Base-by-base conservation (phyloP, 2,113 vertebrate species). In the Petromus typicus region DNA sequence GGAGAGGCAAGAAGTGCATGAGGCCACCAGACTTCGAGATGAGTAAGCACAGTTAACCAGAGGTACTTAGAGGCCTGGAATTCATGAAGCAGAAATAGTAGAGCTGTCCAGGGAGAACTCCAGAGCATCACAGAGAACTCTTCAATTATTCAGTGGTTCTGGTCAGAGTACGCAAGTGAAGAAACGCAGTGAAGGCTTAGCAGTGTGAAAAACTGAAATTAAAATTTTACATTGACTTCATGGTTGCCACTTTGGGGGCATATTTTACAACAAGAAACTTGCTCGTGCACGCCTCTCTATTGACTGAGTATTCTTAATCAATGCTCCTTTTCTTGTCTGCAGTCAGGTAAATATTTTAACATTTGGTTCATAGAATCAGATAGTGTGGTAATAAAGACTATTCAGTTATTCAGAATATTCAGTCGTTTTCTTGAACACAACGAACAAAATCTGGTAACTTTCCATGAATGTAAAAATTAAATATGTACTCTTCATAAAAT, bases 291-390 rank as follows among this genome's bases (percentile, higher is more conserved):
- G 57, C 56, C 13, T 80, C 14, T 27, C 27, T 73, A 22, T 54
- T 79, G 48, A 43, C 5, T 51, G 67, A 86, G 3, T 86, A 57
- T 30, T 66, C 37, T 59, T 66, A 30, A 37, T 73, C 56, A 59
- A 64, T 67, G 13, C 2, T 51, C 54, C 71, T 14, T 91, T 80
- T 51, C 12, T 89, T 80, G n/a, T n/a, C 1, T 83, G 63, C 14
- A 76, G n/a, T 76, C 32, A 69, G 23, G 48, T 88, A 25, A 90
- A 93, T 48, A 90, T 78, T 59, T 87, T 67, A 90, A 76, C 54
- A 86, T 61, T 63, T 91, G 22, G 12, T 43, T 63, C 75, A 82
- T 22, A 83, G 45, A 61, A 59, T n/a, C 32, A n/a, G 30, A 45
- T 22, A 54, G 0, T 69, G 1, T 56, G n/a, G 23, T 69, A 82